Evolutionary conservation across 2,888 invertebrate genomes (phyloP).

Genomic region (Seira sanloemensis): DNA sequence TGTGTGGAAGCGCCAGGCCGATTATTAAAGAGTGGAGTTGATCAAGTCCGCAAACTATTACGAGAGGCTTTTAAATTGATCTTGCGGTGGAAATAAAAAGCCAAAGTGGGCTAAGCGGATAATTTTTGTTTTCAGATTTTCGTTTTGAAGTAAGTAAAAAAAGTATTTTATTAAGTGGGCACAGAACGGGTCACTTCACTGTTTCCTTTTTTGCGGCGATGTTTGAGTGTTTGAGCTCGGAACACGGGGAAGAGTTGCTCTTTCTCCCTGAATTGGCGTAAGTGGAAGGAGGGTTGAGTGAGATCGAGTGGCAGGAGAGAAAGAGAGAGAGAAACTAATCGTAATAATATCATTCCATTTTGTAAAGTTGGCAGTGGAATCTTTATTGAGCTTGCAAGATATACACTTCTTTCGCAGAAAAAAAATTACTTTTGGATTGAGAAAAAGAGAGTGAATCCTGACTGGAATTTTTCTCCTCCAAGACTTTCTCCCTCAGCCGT

Average conservation of each 20-base stretch:
- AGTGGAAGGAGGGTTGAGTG: no score
- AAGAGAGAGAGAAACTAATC: conserved; percentile 7
- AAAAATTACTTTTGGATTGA: conserved; percentile 7
- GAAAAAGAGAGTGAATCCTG: neutral
- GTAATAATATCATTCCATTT: conserved; percentile 17
- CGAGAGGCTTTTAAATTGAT: neutral
- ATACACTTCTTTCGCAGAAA: neutral
- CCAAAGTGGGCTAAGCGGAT: neutral
- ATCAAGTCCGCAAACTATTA: neutral
- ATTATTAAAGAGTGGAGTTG: no score
- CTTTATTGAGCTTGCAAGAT: conserved; percentile 30
- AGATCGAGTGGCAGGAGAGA: neutral
- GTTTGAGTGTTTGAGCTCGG: no score
- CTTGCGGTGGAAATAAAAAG: neutral
- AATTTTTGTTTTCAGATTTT: conserved; percentile 4
- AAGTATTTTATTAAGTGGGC: neutral
- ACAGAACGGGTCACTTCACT: neutral
- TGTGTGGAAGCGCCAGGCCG: no score
- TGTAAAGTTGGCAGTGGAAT: conserved; percentile 30
- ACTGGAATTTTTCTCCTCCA: conserved; percentile 7
- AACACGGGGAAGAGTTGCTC: no score
- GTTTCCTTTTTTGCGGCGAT: neutral
- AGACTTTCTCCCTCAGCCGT: neutral
- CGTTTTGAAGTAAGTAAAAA: no score
- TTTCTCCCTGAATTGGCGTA: no score